Conservation (phyloP, 2,797 vertebrate genomes). For the Amphiprion clarkii region DNA sequence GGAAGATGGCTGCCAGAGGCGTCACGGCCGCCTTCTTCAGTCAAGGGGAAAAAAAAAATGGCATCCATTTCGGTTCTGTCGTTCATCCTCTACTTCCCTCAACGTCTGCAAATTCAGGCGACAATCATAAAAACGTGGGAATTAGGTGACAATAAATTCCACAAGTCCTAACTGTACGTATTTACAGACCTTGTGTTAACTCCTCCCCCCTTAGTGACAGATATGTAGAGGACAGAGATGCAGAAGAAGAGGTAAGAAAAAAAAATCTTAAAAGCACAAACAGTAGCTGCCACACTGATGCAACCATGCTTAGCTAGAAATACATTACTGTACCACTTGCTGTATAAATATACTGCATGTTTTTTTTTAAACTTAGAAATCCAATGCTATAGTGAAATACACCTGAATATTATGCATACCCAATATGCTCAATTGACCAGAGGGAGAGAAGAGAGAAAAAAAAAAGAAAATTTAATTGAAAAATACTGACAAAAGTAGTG, state of each 20-base stretch:
- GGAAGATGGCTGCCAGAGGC: not conserved
- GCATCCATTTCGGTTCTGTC: conserved; percentile 28
- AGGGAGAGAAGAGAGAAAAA: conserved; percentile 53
- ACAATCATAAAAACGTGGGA: conserved; percentile 19
- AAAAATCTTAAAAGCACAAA: conserved; percentile 76
- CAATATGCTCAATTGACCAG: conserved; percentile 79
- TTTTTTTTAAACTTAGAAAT: conserved; percentile 70
- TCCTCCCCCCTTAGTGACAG: conserved; percentile 32
- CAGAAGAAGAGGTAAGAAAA: conserved; percentile 44
- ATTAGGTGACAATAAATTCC: conserved; percentile 30
- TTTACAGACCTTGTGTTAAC: conserved; percentile 51
- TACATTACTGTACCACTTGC: conserved; percentile 84
- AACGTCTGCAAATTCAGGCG: conserved; percentile 50
- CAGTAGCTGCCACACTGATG: conserved; percentile 84
- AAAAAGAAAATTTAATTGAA: conserved; percentile 49
- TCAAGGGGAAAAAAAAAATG: not conserved
- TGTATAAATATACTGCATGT: conserved; percentile 86
- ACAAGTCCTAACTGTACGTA: conserved; percentile 8
- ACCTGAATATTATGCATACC: conserved; percentile 82
- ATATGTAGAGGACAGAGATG: conserved; percentile 62
- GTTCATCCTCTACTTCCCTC: conserved; percentile 36
- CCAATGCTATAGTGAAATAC: conserved; percentile 84
- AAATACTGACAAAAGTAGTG: conserved; percentile 82
- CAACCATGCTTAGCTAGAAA: conserved; percentile 87
- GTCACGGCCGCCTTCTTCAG: not conserved